Conservation (phyloP, 2,888 invertebrate genomes). For the Exocentrus adspersus region DNA sequence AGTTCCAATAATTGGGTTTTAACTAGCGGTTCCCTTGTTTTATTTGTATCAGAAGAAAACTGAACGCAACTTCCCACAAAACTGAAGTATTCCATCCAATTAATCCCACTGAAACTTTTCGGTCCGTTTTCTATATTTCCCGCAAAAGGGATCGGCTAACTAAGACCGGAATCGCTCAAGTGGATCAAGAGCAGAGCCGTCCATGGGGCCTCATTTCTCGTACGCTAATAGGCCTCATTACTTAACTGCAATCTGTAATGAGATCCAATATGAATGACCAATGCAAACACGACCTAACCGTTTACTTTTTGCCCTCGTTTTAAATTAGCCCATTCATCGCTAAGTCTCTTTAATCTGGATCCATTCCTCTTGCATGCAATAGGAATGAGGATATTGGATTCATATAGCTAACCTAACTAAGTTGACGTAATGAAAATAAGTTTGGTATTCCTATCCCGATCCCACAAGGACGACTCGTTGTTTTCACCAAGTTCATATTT, state of each 20-base stretch:
- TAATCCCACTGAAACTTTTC: not conserved
- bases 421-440: no score
- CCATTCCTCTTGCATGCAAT: no score
- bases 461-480: no score
- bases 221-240: constrained; percentile 9
- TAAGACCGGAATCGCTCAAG: constrained; percentile 3
- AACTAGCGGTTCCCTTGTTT: no score
- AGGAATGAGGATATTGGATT: no score
- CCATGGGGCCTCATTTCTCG: constrained; percentile 5
- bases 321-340: constrained; percentile 1
- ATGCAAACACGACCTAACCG: constrained; percentile 10
- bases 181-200: constrained; percentile 7
- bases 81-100: not conserved
- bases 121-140: not conserved
- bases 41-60: no score
- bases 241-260: constrained; percentile 9
- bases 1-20: no score
- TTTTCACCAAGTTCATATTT: no score
- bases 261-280: constrained; percentile 8
- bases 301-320: constrained; percentile 11
- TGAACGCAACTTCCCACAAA: no score
- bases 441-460: no score
- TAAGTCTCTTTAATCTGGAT: not conserved
- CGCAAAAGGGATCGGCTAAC: not conserved
- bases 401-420: no score